These are phyloP conservation scores for Fopius arisanus DNA, from an alignment of 1,140 invertebrate genomes.

Conservation along the genomic window DNA sequence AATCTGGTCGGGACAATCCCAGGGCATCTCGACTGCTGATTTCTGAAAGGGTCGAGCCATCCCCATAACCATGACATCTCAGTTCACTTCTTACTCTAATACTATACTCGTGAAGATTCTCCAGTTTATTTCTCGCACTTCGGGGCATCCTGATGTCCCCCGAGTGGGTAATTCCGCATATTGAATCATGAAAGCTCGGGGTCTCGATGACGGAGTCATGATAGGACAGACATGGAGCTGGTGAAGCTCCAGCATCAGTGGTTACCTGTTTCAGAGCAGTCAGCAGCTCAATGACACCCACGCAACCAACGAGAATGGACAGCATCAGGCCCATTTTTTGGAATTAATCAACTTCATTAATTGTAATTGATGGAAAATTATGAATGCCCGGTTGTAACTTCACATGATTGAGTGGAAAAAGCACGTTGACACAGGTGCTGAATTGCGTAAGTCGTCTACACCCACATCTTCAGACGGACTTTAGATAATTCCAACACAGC, in stretches of 20 bases:
- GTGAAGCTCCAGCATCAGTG: constrained; percentile 55
- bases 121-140: constrained; percentile 51
- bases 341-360: not conserved
- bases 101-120: constrained; percentile 60
- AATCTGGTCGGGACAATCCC: constrained; percentile 35
- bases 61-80: constrained; percentile 45
- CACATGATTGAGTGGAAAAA: not conserved
- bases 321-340: constrained; percentile 73
- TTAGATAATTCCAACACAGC: not conserved
- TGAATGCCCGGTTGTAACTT: not conserved
- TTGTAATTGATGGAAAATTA: not conserved
- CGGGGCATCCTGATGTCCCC: constrained; percentile 41
- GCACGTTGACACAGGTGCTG: not conserved
- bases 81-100: constrained; percentile 52
- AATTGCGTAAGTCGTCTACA: not conserved
- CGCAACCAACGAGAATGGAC: constrained; percentile 75
- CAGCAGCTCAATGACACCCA: constrained; percentile 74
- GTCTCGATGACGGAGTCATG: constrained; percentile 48
- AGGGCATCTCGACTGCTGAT: constrained; percentile 46
- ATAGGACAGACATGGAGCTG: constrained; percentile 53
- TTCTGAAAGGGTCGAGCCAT: constrained; percentile 47
- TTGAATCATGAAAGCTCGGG: constrained; percentile 51
- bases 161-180: constrained; percentile 53
- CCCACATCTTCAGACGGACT: not conserved
- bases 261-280: constrained; percentile 68